Conservation (phyloP, 2,888 invertebrate species). For the Epirrita christyi region DNA sequence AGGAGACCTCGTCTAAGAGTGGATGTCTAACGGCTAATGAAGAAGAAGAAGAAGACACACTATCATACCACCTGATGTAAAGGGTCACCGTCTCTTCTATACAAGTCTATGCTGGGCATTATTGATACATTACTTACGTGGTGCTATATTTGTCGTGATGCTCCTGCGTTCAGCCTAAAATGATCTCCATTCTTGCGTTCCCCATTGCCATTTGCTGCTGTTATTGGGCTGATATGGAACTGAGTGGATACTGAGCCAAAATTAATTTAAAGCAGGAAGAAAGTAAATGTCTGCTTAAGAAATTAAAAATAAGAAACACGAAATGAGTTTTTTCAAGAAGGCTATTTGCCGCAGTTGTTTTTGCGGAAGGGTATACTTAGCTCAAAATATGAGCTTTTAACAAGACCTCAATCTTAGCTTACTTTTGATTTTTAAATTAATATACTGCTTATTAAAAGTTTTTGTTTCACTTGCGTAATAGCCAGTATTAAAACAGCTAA, state of each 20-base stretch:
- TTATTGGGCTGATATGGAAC: too few species aligned
- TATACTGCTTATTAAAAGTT: constrained; percentile 44
- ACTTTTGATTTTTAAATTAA: constrained; percentile 41
- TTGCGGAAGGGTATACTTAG: constrained; percentile 64
- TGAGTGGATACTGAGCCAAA: constrained; percentile 2
- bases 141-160: too few species aligned
- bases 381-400: constrained; percentile 67
- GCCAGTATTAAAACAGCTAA: constrained; percentile 34
- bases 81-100: too few species aligned
- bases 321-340: constrained; percentile 45
- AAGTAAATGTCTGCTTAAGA: constrained; percentile 40
- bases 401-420: constrained; percentile 50
- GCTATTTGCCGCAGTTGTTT: constrained; percentile 38
- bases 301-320: constrained; percentile 45
- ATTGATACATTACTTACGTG: too few species aligned
- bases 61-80: too few species aligned
- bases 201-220: too few species aligned
- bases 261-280: constrained; percentile 48
- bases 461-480: constrained; percentile 38
- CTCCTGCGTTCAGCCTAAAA: too few species aligned
- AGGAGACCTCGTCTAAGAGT: too few species aligned
- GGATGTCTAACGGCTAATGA: too few species aligned
- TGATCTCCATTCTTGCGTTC: too few species aligned
- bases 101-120: too few species aligned
- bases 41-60: too few species aligned